phyloP scores from a whole-genome alignment of 2,797 vertebrate genomes.

The Danio albolineatus region DNA sequence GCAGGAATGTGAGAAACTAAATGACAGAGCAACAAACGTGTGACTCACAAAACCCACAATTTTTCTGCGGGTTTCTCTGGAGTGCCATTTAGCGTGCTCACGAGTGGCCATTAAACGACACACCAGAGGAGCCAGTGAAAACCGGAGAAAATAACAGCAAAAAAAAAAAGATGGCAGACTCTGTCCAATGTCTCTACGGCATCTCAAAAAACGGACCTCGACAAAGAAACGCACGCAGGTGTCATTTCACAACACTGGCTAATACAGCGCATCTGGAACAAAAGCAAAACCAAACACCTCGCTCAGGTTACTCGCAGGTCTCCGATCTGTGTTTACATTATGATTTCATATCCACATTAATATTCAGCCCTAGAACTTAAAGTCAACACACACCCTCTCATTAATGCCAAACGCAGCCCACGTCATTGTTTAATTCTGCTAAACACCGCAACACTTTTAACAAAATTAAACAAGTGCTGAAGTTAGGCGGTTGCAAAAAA shows the following conservation, averaged over 20 bases:
- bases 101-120: slow-evolving; percentile 38
- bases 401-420: not conserved
- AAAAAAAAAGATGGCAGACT: not conserved
- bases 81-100: not conserved
- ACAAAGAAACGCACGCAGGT: not conserved
- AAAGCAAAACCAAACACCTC: slow-evolving; percentile 16
- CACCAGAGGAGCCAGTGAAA: slow-evolving; percentile 39
- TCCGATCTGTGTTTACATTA: slow-evolving; percentile 8
- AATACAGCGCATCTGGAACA: slow-evolving; percentile 4
- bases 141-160: slow-evolving; percentile 22
- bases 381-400: not conserved
- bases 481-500: too few species aligned
- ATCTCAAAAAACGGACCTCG: not conserved
- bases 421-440: not conserved
- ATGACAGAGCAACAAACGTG: slow-evolving; percentile 19
- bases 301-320: slow-evolving; percentile 17
- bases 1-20: not conserved
- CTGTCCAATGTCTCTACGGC: slow-evolving; percentile 4
- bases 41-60: slow-evolving; percentile 53
- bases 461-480: not conserved
- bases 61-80: not conserved
- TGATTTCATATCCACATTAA: slow-evolving; percentile 27
- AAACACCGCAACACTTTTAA: not conserved
- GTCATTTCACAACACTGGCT: slow-evolving; percentile 17
- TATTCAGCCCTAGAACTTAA: not conserved